These are phyloP conservation scores for Phyllotreta striolata DNA, from an alignment of 2,888 invertebrate species.

Conservation along the genomic window DNA sequence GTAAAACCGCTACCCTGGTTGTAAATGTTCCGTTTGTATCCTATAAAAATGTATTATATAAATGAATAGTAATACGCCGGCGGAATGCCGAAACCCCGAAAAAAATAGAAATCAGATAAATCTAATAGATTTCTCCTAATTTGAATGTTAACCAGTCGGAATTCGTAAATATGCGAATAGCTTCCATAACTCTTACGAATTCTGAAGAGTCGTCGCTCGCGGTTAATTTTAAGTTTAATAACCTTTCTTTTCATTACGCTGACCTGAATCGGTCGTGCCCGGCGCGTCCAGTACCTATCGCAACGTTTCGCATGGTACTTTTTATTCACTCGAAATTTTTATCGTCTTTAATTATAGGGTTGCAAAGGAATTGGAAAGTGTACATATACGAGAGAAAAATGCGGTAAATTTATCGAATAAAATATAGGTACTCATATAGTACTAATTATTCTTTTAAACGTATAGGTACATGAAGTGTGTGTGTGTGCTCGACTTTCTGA, in stretches of 20 bases:
- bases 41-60: neutral
- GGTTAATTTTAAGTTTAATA: constrained; percentile 33
- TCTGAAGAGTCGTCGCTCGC: constrained; percentile 29
- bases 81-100: neutral
- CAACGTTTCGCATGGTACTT: constrained; percentile 1
- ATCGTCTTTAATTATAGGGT: too few species aligned
- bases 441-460: too few species aligned
- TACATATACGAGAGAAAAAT: too few species aligned
- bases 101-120: constrained; percentile 2
- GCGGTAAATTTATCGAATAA: too few species aligned
- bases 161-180: constrained; percentile 23
- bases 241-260: constrained; percentile 28
- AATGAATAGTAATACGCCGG: too few species aligned
- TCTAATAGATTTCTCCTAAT: constrained; percentile 27
- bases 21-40: neutral
- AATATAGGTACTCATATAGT: too few species aligned
- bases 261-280: constrained; percentile 27
- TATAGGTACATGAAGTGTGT: too few species aligned
- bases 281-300: constrained; percentile 7
- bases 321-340: neutral
- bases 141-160: constrained; percentile 22
- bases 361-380: too few species aligned
- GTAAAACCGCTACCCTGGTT: neutral
- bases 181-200: constrained; percentile 24
- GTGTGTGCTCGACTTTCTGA: too few species aligned